Conservation (phyloP, 2,113 vertebrate genomes). For the Helogale parvula region DNA sequence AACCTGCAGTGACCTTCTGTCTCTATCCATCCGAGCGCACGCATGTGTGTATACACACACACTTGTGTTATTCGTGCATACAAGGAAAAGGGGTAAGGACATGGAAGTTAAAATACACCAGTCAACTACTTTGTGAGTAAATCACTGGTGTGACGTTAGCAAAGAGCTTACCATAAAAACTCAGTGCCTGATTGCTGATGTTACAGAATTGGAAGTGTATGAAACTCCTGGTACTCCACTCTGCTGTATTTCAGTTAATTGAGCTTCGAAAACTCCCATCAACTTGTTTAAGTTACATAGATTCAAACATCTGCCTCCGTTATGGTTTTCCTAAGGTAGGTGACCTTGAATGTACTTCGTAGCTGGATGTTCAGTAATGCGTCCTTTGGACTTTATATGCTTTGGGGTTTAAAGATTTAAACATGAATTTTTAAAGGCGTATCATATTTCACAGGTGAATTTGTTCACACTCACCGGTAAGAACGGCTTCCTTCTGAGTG, state of each 20-base stretch:
- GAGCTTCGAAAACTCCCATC: not conserved
- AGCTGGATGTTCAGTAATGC: not conserved
- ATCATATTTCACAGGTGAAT: not conserved
- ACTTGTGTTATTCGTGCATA: not conserved
- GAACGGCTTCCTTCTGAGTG: not conserved
- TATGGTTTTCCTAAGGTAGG: not conserved
- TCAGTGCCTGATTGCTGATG: not conserved
- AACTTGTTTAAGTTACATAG: not conserved
- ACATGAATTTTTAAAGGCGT: conserved; percentile 6
- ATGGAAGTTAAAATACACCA: not conserved
- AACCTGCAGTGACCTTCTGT: not conserved
- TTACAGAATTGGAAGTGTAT: not conserved
- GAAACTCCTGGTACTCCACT: not conserved
- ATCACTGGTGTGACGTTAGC: not conserved
- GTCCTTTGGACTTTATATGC: not conserved
- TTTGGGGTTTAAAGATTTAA: not conserved
- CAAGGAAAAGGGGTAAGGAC: not conserved
- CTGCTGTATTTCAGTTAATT: not conserved
- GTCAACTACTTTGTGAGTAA: not conserved
- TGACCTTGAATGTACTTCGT: not conserved
- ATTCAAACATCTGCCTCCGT: not conserved
- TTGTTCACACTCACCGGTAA: not conserved
- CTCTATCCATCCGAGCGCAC: not conserved
- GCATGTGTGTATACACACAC: not conserved
- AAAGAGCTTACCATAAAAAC: not conserved